Evolutionary conservation across 2,113 vertebrate genomes (phyloP).

Genomic region (Carassius gibelio): DNA sequence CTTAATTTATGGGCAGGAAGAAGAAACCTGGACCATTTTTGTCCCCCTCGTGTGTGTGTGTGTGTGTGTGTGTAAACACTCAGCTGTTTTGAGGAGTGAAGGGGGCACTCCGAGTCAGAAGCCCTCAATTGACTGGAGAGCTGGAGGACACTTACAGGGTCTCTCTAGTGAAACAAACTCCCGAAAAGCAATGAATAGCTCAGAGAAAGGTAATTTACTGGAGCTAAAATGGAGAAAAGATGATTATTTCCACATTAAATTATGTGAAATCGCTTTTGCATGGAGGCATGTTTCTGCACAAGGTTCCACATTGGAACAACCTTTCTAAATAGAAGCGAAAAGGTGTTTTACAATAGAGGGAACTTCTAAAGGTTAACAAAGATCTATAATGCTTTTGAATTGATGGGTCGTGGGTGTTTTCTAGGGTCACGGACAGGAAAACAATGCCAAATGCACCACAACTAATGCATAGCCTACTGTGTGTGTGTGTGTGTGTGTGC

Average conservation of each 20-base stretch:
- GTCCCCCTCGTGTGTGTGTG: not conserved
- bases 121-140: constrained; percentile 34
- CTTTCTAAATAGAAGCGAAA: not conserved
- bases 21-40: constrained; percentile 23
- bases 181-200: not conserved
- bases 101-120: not conserved
- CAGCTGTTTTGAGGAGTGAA: constrained; percentile 16
- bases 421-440: not conserved
- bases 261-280: not conserved
- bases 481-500: too few species aligned
- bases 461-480: too few species aligned
- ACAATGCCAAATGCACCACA: not conserved
- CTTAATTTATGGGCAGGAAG: constrained; percentile 10
- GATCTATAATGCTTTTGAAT: not conserved
- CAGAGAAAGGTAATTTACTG: not conserved
- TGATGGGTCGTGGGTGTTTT: not conserved
- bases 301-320: not conserved
- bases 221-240: not conserved
- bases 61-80: constrained; percentile 17
- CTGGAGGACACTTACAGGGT: not conserved
- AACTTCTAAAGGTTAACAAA: not conserved
- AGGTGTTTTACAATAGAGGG: not conserved
- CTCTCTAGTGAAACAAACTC: not conserved
- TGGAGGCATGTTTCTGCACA: not conserved
- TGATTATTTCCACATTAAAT: not conserved